phyloP scores from a whole-genome alignment of 2,888 invertebrate species.

The Hyposoter dolosus region DNA sequence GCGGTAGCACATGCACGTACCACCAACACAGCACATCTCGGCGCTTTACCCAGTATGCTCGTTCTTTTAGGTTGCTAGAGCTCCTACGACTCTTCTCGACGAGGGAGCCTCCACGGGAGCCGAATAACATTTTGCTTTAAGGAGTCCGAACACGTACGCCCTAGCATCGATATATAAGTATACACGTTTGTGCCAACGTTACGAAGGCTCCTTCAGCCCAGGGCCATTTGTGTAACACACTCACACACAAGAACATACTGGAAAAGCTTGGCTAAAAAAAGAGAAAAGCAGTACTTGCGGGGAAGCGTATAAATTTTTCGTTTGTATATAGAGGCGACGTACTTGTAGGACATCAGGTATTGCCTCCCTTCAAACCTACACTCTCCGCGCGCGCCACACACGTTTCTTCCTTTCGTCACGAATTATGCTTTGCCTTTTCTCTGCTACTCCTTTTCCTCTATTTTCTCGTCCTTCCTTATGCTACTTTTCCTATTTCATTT shows the following conservation, averaged over 20 bases:
- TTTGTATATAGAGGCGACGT: slow-evolving; percentile 64
- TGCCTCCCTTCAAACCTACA: slow-evolving; percentile 51
- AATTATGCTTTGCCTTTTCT: slow-evolving; percentile 39
- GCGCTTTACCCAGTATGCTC: slow-evolving; percentile 44
- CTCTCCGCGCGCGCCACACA: not conserved
- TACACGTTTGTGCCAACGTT: slow-evolving; percentile 57
- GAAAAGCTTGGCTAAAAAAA: slow-evolving; percentile 22
- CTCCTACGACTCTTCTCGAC: slow-evolving; percentile 51
- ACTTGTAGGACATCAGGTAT: slow-evolving; percentile 68
- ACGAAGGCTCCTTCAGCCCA: slow-evolving; percentile 59
- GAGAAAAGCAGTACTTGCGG: slow-evolving; percentile 41
- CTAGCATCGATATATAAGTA: slow-evolving; percentile 62
- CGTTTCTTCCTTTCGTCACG: slow-evolving; percentile 20
- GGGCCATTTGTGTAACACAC: slow-evolving; percentile 49
- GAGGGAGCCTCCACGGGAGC: slow-evolving; percentile 64
- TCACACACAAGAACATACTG: slow-evolving; percentile 9
- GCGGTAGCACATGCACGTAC: slow-evolving; percentile 36
- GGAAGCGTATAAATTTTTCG: slow-evolving; percentile 68
- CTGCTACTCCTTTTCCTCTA: not conserved
- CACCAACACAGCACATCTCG: slow-evolving; percentile 34
- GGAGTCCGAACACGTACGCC: slow-evolving; percentile 73
- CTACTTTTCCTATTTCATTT: not conserved
- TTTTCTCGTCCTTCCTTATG: slow-evolving; percentile 15
- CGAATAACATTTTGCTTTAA: slow-evolving; percentile 71
- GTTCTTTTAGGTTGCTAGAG: slow-evolving; percentile 49